These are phyloP conservation scores for Platysternon megacephalum DNA, from an alignment of 2,113 vertebrate genomes.

Conservation along the genomic window DNA sequence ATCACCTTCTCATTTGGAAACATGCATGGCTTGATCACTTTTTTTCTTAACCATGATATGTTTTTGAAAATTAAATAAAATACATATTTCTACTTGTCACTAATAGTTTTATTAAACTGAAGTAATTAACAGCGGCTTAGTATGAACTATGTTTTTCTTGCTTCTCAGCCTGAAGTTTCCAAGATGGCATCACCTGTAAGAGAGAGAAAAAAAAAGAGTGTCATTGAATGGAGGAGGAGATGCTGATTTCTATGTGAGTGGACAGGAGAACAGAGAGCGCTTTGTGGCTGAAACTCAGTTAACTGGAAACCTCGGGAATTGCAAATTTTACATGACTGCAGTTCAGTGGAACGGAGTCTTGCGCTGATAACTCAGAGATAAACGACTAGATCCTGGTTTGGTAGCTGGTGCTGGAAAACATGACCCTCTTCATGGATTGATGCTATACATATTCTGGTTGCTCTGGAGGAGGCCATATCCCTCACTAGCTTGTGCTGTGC, in stretches of 20 bases:
- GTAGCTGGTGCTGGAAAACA: conserved; percentile 60
- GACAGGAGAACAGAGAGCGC: neutral
- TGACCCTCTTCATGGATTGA: conserved; percentile 67
- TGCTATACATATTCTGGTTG: conserved; percentile 52
- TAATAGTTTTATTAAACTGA: neutral
- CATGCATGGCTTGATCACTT: neutral
- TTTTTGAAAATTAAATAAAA: neutral
- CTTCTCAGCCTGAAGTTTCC: neutral
- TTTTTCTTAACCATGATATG: neutral
- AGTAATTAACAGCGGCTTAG: neutral
- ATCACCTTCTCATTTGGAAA: neutral
- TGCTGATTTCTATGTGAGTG: neutral
- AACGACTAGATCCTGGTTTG: conserved; percentile 70
- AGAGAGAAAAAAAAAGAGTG: neutral
- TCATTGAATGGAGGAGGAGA: conserved; percentile 1
- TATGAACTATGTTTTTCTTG: neutral
- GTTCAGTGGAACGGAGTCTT: conserved; percentile 41
- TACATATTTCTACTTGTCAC: neutral
- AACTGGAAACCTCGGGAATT: neutral
- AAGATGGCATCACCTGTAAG: neutral
- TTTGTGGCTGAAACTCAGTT: conserved; percentile 31
- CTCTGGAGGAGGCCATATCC: conserved; percentile 48
- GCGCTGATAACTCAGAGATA: conserved; percentile 51
- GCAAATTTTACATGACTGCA: conserved; percentile 3
- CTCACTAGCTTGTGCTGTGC: conserved; percentile 57